Conservation (phyloP, 2,888 invertebrate species). For the Stenolophus ochropezus region DNA sequence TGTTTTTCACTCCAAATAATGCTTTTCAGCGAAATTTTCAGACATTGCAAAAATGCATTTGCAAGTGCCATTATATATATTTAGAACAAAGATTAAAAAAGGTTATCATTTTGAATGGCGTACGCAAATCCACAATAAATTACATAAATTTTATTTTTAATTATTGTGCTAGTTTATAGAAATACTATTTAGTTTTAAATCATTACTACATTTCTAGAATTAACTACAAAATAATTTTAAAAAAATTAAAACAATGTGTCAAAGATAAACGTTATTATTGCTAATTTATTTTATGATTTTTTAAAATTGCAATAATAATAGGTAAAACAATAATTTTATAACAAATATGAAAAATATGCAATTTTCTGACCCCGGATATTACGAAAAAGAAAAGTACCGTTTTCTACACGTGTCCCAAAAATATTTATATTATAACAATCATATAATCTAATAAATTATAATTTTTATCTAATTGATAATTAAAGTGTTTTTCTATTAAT, state of each 20-base stretch:
- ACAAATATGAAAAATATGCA: no score
- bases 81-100: constrained; percentile 17
- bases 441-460: background rate
- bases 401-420: no score
- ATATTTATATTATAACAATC: no score
- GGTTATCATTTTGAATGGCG: constrained; percentile 33
- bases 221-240: no score
- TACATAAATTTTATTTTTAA: constrained; percentile 28
- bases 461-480: no score
- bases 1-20: background rate
- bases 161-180: background rate
- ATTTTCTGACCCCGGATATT: no score
- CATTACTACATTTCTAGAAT: background rate
- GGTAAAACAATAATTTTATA: no score
- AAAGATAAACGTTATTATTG: no score
- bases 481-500: background rate
- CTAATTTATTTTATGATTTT: no score
- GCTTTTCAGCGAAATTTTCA: background rate
- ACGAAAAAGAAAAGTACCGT: no score
- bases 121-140: constrained; percentile 24
- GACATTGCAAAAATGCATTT: constrained; percentile 7
- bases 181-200: background rate
- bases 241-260: no score
- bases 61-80: constrained; percentile 1
- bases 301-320: no score